These are phyloP conservation scores for Xestia ashworthii DNA, from an alignment of 2,888 invertebrate genomes.

Conservation along the genomic window DNA sequence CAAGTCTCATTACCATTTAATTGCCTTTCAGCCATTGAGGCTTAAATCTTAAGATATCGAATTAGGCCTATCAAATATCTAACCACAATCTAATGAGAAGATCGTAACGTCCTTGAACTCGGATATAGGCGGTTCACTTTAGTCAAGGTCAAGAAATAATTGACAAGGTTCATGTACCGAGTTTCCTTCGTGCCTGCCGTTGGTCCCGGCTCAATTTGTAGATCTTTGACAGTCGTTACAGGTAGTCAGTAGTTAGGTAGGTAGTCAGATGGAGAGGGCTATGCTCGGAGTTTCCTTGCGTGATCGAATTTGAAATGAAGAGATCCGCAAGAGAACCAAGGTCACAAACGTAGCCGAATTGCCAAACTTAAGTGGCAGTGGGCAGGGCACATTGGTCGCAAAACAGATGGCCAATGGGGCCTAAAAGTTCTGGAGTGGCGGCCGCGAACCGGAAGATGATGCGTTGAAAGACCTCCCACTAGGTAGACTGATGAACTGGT, in stretches of 20 bases:
- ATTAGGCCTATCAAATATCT: conserved; percentile 19
- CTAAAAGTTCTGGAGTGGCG: no score
- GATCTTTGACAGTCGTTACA: not conserved
- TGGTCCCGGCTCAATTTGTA: not conserved
- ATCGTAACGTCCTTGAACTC: not conserved
- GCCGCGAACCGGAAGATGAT: no score
- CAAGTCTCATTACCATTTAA: not conserved
- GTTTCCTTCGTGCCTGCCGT: not conserved
- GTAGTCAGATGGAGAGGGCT: no score
- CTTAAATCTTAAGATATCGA: conserved; percentile 3
- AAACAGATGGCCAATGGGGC: no score
- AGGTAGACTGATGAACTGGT: no score
- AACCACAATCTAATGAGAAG: conserved; percentile 6
- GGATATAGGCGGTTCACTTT: not conserved
- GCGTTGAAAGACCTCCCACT: no score
- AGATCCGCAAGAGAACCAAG: no score
- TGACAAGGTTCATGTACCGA: not conserved
- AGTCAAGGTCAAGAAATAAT: not conserved
- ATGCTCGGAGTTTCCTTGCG: no score
- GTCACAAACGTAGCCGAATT: no score
- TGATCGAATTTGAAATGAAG: no score
- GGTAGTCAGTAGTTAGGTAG: not conserved
- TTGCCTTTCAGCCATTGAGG: not conserved
- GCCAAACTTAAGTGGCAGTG: no score
- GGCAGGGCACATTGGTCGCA: no score